Evolutionary conservation across 37 sponge, comb jelly and placozoan genomes (phyloP).

Genomic region (Beroe ovata): DNA sequence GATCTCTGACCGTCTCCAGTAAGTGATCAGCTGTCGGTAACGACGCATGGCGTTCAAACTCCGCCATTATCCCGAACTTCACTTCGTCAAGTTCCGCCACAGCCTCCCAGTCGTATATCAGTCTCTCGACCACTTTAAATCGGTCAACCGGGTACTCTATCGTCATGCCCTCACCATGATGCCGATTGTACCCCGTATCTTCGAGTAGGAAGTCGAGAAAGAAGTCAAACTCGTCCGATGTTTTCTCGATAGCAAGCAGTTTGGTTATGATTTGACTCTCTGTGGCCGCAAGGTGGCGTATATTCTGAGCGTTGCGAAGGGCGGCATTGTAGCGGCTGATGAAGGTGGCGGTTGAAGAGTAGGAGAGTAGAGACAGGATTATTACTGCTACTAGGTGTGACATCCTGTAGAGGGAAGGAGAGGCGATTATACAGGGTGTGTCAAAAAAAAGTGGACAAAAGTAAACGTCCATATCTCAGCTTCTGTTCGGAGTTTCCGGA

Average conservation of each 20-base stretch:
- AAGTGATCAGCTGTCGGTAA: background rate
- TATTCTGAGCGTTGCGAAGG: background rate
- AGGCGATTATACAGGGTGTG: no score
- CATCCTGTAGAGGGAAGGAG: no score
- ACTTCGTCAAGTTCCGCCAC: background rate
- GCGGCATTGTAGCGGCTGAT: background rate
- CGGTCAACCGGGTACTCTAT: background rate
- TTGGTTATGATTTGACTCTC: background rate
- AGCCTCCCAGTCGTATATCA: conserved; percentile 33
- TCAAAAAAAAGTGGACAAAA: no score
- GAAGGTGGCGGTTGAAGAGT: no score
- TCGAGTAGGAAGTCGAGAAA: conserved; percentile 14
- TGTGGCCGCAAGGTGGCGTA: background rate
- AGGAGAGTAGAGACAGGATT: no score
- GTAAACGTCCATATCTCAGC: no score
- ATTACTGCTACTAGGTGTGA: no score
- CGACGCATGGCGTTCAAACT: background rate
- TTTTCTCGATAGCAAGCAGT: background rate
- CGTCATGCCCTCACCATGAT: background rate
- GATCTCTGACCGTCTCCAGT: conserved; percentile 7
- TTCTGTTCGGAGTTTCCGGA: no score
- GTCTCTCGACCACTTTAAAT: conserved; percentile 36
- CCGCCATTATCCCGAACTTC: background rate
- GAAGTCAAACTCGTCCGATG: background rate
- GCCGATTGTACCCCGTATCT: background rate